Percentiles rank a stretch among this genome's conserved stretches.
phyloP scores from a whole-genome alignment of 2,797 vertebrate genomes.

The Lagorchestes hirsutus region DNA sequence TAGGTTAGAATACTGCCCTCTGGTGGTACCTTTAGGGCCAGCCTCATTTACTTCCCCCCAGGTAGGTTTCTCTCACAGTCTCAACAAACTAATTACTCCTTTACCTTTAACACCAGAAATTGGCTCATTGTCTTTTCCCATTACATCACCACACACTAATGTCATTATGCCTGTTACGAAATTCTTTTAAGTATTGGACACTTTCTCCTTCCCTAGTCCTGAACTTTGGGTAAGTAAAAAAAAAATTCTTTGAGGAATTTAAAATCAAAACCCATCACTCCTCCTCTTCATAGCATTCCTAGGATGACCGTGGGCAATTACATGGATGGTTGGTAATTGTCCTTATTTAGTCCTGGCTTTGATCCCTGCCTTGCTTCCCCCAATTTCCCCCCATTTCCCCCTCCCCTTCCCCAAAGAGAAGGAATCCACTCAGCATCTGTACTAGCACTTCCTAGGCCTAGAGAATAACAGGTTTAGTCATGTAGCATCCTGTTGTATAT shows the following conservation, averaged over 20 bases:
- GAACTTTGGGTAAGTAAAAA: not conserved
- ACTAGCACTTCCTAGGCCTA: not conserved
- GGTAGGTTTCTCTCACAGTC: constrained; percentile 24
- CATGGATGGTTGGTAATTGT: not conserved
- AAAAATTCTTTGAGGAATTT: not conserved
- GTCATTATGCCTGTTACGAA: constrained; percentile 42
- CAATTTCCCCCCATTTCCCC: too few relatives aligned
- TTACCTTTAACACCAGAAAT: constrained; percentile 55
- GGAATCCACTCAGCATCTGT: not conserved
- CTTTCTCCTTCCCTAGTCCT: constrained; percentile 20
- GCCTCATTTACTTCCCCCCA: constrained; percentile 55
- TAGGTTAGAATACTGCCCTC: constrained; percentile 47
- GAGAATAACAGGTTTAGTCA: constrained; percentile 13
- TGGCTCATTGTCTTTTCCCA: constrained; percentile 67
- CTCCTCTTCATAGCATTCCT: not conserved
- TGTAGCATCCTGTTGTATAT: not conserved
- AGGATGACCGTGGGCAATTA: constrained; percentile 2
- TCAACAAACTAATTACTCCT: constrained; percentile 21
- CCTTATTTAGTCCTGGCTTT: not conserved
- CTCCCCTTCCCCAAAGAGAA: not conserved
- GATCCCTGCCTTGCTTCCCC: not conserved
- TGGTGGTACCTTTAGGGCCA: constrained; percentile 59
- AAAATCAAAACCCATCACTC: not conserved
- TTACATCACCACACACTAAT: constrained; percentile 46
- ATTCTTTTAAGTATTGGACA: constrained; percentile 62